Evolutionary conservation across 2,888 invertebrate genomes (phyloP).

Genomic region (Eristalinus aeneus): DNA sequence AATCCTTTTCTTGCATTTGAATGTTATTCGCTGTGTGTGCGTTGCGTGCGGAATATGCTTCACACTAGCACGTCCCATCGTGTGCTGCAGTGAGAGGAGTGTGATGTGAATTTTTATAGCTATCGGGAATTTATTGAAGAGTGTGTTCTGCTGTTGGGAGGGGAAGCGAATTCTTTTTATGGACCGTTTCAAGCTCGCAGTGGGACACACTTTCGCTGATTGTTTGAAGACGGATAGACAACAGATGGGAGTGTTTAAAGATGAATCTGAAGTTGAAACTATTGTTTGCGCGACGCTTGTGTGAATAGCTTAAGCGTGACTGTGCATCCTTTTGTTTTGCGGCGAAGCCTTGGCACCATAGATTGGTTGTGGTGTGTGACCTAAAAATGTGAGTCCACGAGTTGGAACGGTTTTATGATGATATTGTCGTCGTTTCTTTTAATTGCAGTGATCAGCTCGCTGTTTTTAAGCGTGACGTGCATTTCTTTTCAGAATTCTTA

Average conservation of each 20-base stretch:
- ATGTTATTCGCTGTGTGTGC: conserved; percentile 24
- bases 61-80: background rate
- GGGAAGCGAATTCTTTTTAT: background rate
- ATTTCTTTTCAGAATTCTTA: too few species aligned
- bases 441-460: too few species aligned
- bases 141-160: background rate
- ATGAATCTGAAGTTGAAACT: background rate
- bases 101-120: conserved; percentile 21
- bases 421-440: too few species aligned
- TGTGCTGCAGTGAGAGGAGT: conserved; percentile 7
- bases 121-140: conserved; percentile 24
- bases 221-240: conserved; percentile 23
- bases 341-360: background rate
- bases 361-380: background rate
- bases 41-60: conserved; percentile 14
- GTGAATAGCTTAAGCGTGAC: background rate
- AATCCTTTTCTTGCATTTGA: conserved; percentile 59
- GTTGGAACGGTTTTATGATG: too few species aligned
- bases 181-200: background rate
- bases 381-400: background rate
- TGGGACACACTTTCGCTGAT: background rate
- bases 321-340: background rate
- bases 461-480: too few species aligned
- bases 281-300: background rate
- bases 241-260: background rate